A percentile compares a stretch with the other conserved stretches of the same genome.
Conservation (phyloP, 2,113 vertebrate genomes). For the Regulus satrapa region DNA sequence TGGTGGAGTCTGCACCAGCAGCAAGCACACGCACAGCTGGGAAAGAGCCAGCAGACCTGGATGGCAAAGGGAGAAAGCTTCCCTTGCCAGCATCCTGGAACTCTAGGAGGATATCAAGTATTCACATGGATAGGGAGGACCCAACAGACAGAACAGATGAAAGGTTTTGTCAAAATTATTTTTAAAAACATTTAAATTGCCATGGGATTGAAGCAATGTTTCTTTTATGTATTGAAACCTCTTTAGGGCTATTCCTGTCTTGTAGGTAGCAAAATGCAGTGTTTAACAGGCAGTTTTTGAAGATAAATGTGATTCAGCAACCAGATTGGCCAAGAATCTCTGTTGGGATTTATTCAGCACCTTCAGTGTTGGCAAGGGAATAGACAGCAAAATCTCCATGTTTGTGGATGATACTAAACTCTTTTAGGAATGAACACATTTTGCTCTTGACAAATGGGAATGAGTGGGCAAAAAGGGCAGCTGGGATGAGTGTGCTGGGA, state of each 20-base stretch:
- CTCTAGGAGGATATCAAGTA: not conserved
- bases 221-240: not conserved
- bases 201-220: not conserved
- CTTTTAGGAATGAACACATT: not conserved
- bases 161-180: not conserved
- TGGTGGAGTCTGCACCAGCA: not conserved
- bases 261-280: not conserved
- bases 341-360: not conserved
- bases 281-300: not conserved
- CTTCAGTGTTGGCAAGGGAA: not conserved
- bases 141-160: not conserved
- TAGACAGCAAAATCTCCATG: not conserved
- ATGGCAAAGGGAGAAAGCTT: not conserved
- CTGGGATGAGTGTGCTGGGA: not conserved
- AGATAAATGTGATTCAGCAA: not conserved
- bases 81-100: not conserved
- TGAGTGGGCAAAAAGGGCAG: not conserved
- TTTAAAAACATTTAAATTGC: not conserved
- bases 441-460: not conserved
- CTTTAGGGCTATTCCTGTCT: not conserved
- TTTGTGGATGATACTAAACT: not conserved
- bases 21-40: fast-evolving
- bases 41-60: not conserved
- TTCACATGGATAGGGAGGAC: not conserved
- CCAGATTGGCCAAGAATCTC: not conserved